Evolutionary conservation across 2,797 vertebrate genomes (phyloP).

Genomic region (Spheniscus humboldti): DNA sequence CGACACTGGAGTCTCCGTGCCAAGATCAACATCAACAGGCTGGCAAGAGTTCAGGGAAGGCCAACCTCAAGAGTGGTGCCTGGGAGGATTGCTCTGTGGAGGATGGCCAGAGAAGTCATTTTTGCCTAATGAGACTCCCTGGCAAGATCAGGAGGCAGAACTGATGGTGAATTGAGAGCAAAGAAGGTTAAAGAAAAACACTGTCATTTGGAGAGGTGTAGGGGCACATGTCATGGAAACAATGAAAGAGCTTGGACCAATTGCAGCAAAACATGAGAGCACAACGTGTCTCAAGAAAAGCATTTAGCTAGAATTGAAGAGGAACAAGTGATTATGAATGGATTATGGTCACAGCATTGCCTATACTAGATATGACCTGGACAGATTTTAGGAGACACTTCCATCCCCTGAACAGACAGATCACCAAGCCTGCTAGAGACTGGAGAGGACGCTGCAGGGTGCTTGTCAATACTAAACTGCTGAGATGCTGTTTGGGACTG

Average conservation of each 20-base stretch:
- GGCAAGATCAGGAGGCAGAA: neutral
- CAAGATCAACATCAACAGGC: neutral
- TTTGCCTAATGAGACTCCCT: neutral
- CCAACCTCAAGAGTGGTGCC: rapidly evolving
- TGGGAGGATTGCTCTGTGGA: neutral
- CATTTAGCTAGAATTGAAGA: neutral
- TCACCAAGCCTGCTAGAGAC: neutral
- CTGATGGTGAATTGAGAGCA: neutral
- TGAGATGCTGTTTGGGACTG: neutral
- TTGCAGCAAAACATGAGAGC: neutral
- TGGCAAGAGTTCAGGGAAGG: neutral
- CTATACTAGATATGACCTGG: neutral
- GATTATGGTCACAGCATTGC: neutral
- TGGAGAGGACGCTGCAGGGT: neutral
- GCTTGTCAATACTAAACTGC: neutral
- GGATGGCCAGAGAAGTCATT: neutral
- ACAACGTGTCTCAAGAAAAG: neutral
- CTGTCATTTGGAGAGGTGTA: neutral
- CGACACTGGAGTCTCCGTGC: neutral
- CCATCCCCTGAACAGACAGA: neutral
- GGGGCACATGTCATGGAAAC: neutral
- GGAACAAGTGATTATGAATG: neutral
- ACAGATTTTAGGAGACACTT: neutral
- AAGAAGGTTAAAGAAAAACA: neutral
- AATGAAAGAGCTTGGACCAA: neutral